Evolutionary conservation across 2,888 invertebrate species (phyloP).

Genomic region (Eupithecia exiguata): DNA sequence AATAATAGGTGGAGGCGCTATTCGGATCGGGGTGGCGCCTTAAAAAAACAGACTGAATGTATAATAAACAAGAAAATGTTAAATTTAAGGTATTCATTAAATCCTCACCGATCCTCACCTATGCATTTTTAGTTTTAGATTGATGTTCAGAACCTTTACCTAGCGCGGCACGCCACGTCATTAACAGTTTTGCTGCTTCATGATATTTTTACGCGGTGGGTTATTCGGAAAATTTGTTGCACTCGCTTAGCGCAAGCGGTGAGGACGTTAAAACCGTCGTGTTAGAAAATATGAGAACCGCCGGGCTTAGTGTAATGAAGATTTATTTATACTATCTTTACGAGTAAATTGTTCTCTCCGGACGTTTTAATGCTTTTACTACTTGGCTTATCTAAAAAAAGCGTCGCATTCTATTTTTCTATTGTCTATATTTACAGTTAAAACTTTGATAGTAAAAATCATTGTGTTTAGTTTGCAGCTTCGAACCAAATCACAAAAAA

Average conservation of each 20-base stretch:
- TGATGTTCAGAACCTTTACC: background rate
- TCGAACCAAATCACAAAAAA: background rate
- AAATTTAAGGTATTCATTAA: background rate
- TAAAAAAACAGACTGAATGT: background rate
- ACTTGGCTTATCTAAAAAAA: constrained; percentile 16
- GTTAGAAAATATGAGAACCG: constrained; percentile 72
- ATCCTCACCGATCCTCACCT: background rate
- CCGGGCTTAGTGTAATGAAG: constrained; percentile 72
- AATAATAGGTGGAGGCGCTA: too few species aligned
- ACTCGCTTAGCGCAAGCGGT: constrained; percentile 71
- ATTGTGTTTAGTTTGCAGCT: constrained; percentile 3
- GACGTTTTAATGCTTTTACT: constrained; percentile 38
- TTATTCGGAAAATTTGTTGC: constrained; percentile 65
- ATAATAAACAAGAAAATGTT: background rate
- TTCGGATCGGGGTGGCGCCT: too few species aligned
- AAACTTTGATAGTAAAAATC: background rate
- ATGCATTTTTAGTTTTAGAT: background rate
- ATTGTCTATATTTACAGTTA: background rate
- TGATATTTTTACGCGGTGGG: constrained; percentile 3
- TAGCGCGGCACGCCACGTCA: background rate
- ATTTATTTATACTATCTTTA: constrained; percentile 72
- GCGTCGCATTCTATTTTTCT: background rate
- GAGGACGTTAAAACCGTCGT: constrained; percentile 70
- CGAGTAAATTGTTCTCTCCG: constrained; percentile 57
- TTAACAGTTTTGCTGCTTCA: background rate